A percentile compares a stretch with the other conserved stretches of the same genome.
These are phyloP conservation scores for Archaeoteleia sp. DNA, from an alignment of 2,888 invertebrate species.

Conservation along the genomic window DNA sequence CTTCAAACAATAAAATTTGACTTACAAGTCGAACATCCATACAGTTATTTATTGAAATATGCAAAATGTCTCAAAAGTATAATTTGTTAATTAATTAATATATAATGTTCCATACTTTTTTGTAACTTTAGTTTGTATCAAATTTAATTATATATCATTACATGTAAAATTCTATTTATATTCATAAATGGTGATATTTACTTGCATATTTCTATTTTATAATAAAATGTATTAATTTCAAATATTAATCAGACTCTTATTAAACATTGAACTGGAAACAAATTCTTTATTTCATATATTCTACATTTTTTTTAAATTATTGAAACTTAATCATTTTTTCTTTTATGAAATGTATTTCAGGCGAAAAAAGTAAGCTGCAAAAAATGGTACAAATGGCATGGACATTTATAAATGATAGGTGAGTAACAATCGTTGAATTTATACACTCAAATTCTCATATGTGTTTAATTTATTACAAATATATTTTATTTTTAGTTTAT, in stretches of 20 bases:
- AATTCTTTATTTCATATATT: too few relatives aligned
- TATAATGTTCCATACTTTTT: too few relatives aligned
- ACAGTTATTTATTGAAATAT: conserved; percentile 93
- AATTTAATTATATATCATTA: too few relatives aligned
- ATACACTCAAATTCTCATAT: not conserved
- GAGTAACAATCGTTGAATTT: conserved; percentile 27
- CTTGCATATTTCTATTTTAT: too few relatives aligned
- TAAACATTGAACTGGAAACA: too few relatives aligned
- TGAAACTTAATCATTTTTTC: too few relatives aligned
- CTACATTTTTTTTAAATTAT: too few relatives aligned
- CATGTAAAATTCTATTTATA: too few relatives aligned
- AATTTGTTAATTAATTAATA: not conserved
- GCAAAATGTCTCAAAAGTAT: conserved; percentile 94
- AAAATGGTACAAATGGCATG: conserved; percentile 99
- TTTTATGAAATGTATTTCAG: conserved; percentile 63
- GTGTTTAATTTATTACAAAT: conserved; percentile 22
- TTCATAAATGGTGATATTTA: too few relatives aligned
- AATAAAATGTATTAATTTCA: too few relatives aligned
- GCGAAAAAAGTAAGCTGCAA: conserved; percentile 93
- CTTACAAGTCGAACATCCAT: conserved; percentile 97
- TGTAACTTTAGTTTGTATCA: too few relatives aligned
- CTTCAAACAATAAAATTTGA: conserved; percentile 99
- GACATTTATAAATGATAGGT: conserved; percentile 99
- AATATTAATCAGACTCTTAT: too few relatives aligned
- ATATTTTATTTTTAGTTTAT: conserved; percentile 6